phyloP scores from a whole-genome alignment of 2,888 invertebrate species.

The Exocentrus adspersus region DNA sequence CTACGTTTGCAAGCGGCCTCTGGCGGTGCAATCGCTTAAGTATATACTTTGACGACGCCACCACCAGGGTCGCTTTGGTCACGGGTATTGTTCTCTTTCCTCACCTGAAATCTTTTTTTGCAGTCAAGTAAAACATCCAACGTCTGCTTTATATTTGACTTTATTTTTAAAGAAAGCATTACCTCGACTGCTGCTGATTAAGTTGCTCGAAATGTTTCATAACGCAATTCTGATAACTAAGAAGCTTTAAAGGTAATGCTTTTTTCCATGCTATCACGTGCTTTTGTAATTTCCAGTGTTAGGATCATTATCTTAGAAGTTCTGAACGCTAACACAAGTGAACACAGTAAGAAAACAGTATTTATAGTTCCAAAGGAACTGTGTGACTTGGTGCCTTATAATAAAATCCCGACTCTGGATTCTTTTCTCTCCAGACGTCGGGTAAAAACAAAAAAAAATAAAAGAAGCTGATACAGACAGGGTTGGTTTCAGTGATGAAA shows the following conservation, averaged over 20 bases:
- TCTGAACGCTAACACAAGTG: slow-evolving; percentile 45
- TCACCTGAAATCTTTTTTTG: background rate
- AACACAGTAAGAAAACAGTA: slow-evolving; percentile 48
- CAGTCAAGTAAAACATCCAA: background rate
- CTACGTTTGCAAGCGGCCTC: no score
- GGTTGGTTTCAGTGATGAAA: slow-evolving; percentile 35
- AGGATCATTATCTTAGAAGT: slow-evolving; percentile 34
- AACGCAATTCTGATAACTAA: background rate
- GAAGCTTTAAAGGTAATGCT: slow-evolving; percentile 29
- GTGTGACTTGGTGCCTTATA: slow-evolving; percentile 53
- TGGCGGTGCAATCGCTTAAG: no score
- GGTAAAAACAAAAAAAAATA: no score
- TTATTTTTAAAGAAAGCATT: slow-evolving; percentile 11
- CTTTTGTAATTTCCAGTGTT: slow-evolving; percentile 38
- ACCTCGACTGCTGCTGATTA: background rate
- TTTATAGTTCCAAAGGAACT: slow-evolving; percentile 57
- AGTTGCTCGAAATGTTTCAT: background rate
- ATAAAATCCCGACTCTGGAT: slow-evolving; percentile 45
- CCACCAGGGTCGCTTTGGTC: no score
- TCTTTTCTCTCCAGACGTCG: slow-evolving; percentile 45
- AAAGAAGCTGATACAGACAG: slow-evolving; percentile 44
- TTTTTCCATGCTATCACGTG: slow-evolving; percentile 24
- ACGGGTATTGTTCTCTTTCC: no score
- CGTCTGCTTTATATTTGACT: background rate
- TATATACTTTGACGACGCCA: no score